These are phyloP conservation scores for Bergia puertoricense DNA, from an alignment of 92 coral and sea anemone species.

Conservation along the genomic window DNA sequence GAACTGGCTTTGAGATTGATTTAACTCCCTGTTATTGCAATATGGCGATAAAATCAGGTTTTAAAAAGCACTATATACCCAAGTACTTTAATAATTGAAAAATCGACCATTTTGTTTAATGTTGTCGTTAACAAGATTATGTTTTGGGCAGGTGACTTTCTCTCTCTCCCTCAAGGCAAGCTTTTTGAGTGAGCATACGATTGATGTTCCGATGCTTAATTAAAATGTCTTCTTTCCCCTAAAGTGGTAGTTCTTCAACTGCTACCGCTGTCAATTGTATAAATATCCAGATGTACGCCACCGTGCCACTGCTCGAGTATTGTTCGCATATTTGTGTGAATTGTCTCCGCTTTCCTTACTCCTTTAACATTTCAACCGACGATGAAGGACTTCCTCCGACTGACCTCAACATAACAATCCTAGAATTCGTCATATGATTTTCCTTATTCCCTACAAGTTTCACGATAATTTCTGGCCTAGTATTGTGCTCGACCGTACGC, in stretches of 20 bases:
- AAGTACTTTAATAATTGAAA: background rate
- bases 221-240: background rate
- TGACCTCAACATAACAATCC: conserved; percentile 7
- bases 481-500: background rate
- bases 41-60: background rate
- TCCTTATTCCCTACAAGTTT: conserved; percentile 7
- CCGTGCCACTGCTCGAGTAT: background rate
- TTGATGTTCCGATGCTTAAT: conserved; percentile 16
- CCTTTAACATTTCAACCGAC: conserved; percentile 11
- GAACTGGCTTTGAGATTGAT: background rate
- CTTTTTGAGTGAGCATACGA: background rate
- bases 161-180: background rate
- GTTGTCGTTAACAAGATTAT: background rate
- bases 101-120: background rate
- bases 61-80: background rate
- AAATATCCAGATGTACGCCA: too few relatives aligned
- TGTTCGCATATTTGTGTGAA: background rate
- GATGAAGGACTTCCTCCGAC: conserved; percentile 8
- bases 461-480: conserved; percentile 23
- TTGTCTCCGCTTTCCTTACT: background rate
- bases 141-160: background rate
- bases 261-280: background rate
- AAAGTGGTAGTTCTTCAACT: background rate
- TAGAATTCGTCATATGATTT: background rate
- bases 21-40: background rate